Evolutionary conservation across 2,888 invertebrate species (phyloP).

Genomic region (Cryptocheilus praepositus): DNA sequence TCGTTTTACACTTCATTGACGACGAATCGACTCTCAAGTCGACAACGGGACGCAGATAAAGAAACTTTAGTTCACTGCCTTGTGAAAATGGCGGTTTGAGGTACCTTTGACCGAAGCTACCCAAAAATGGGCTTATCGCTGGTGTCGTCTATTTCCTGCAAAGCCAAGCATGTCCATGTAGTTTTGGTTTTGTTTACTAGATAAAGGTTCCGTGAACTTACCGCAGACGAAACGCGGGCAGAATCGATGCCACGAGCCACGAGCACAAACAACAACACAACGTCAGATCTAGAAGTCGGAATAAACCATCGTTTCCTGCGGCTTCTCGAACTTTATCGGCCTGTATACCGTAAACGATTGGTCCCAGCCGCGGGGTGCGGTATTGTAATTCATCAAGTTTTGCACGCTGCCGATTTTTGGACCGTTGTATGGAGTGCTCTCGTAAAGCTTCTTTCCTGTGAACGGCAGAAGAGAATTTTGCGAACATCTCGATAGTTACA

Average conservation of each 20-base stretch:
- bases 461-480: too few species aligned
- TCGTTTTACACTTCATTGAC: too few species aligned
- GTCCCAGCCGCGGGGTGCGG: conserved; percentile 89
- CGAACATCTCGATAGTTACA: too few species aligned
- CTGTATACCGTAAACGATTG: conserved; percentile 82
- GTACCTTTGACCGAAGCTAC: too few species aligned
- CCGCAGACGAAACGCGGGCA: conserved; percentile 15
- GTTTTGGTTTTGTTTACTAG: not conserved
- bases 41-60: too few species aligned
- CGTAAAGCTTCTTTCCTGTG: conserved; percentile 62
- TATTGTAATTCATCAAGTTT: conserved; percentile 84
- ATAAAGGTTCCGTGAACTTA: conserved; percentile 21
- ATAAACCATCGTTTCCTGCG: conserved; percentile 68
- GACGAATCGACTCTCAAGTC: too few species aligned
- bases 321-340: conserved; percentile 83
- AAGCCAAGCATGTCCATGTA: too few species aligned
- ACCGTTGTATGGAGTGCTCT: conserved; percentile 60
- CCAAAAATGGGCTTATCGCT: too few species aligned
- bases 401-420: conserved; percentile 70
- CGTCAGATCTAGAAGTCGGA: conserved; percentile 66
- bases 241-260: too few species aligned
- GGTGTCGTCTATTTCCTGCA: too few species aligned
- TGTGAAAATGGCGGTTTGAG: too few species aligned
- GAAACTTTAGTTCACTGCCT: too few species aligned
- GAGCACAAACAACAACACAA: conserved; percentile 35